phyloP scores from a whole-genome alignment of 2,888 invertebrate species.

The Dryocosmus kuriphilus region DNA sequence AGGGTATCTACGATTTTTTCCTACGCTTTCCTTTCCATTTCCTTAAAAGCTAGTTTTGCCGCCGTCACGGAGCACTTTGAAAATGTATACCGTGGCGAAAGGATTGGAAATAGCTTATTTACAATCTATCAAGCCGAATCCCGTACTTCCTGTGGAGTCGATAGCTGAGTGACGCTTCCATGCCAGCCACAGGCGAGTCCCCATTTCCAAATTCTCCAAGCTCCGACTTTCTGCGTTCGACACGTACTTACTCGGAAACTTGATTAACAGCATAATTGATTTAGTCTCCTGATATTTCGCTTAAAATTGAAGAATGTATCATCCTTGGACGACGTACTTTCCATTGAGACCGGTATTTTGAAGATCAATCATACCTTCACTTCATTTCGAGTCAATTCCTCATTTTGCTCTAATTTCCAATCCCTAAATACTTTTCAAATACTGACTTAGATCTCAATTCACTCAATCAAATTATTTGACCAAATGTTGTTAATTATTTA shows the following conservation, averaged over 20 bases:
- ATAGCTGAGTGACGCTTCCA: slow-evolving; percentile 77
- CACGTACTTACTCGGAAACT: slow-evolving; percentile 48
- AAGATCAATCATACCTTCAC: slow-evolving; percentile 13
- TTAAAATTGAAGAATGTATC: slow-evolving; percentile 48
- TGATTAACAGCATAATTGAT: slow-evolving; percentile 60
- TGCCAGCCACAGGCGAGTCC: slow-evolving; percentile 75
- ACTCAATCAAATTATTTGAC: background rate
- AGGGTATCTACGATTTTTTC: background rate
- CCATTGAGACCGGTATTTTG: slow-evolving; percentile 26
- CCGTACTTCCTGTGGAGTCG: slow-evolving; percentile 71
- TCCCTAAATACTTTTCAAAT: background rate
- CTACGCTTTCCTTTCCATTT: background rate
- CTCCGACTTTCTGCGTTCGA: slow-evolving; percentile 35
- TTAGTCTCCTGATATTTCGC: slow-evolving; percentile 56
- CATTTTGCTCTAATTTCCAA: background rate
- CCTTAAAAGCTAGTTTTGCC: slow-evolving; percentile 24
- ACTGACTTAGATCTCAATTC: background rate
- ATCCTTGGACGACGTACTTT: slow-evolving; percentile 31
- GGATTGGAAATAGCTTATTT: slow-evolving; percentile 44
- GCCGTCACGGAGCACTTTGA: background rate
- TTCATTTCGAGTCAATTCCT: slow-evolving; percentile 18
- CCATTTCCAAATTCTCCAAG: slow-evolving; percentile 70
- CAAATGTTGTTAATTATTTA: background rate
- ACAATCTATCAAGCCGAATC: slow-evolving; percentile 56
- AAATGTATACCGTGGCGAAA: background rate